Conservation (phyloP, 2,797 vertebrate genomes). For the Myotis daubentonii region DNA sequence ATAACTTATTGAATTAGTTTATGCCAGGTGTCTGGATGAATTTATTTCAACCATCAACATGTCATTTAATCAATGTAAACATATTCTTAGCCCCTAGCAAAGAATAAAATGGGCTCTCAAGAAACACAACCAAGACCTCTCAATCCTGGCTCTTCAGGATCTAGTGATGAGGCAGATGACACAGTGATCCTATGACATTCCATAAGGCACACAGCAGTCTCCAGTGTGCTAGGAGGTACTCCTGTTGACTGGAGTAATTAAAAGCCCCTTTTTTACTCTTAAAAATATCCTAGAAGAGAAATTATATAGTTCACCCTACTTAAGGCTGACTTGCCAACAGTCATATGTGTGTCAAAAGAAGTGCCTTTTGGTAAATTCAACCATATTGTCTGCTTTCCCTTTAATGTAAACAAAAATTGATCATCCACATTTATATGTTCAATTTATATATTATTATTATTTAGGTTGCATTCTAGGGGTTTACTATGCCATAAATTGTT, state of each 20-base stretch:
- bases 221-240: not conserved
- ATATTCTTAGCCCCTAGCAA: not conserved
- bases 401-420: not conserved
- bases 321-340: not conserved
- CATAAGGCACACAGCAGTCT: not conserved
- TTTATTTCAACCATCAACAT: not conserved
- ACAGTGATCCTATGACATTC: accelerated
- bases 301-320: not conserved
- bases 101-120: not conserved
- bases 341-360: not conserved
- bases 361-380: not conserved
- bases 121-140: not conserved
- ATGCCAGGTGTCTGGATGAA: not conserved
- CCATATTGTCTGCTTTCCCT: not conserved
- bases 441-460: not conserved
- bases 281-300: not conserved
- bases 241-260: not conserved
- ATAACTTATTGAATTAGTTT: not conserved
- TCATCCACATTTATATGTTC: not conserved
- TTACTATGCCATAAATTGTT: not conserved
- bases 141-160: not conserved
- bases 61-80: not conserved
- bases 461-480: not conserved
- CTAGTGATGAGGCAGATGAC: not conserved
- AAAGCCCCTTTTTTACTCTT: not conserved